Base-by-base conservation (phyloP, 2,888 invertebrate genomes). In the Tipula helvola region DNA sequence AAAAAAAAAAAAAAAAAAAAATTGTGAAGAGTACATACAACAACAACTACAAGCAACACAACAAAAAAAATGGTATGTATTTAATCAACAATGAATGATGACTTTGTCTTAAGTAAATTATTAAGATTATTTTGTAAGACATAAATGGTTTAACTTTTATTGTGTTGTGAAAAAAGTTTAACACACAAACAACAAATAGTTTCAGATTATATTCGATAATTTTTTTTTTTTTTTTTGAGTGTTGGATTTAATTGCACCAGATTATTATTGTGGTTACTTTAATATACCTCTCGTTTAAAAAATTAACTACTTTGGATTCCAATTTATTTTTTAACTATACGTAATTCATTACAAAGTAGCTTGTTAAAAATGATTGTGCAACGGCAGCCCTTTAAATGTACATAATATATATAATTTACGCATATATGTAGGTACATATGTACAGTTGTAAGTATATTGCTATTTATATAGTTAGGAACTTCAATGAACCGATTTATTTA, bases 11-110 rank as follows among this genome's bases (percentile, higher is more conserved):
- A 18, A 18, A 8, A 57, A 28, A 28, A 28, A 28, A 28, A 28
- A 28, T 52, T 71, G 10, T n/a, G 52, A 28, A 4, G 71, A 71
- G n/a, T 8, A 52, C 52, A 52, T 8, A 52, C 52, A 52, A 52
- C n/a, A 52, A n/a, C n/a, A 52, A 28, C 16, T 16, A 52, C 16
- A 52, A 16, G 5, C 10, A 52, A 28, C 28, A 28, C 28, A 28
- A 28, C 28, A 28, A 28, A 28, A 28, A 28, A 28, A 10, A 71
- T 71, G 12, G 71, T 71, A 28, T 71, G 71, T 71, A 71, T 71
- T 71, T 71, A 71, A 71, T 71, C 71, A 71, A 71, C 71, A 71
- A 71, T 71, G 71, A 71, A 71, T 71, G 71, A 71, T 71, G 71
- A 71, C 71, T 71, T 71, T 71, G 71, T 71, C 71, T 71, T 71